Evolutionary conservation across 2,888 invertebrate genomes (phyloP).

Genomic region (Venusia cambrica): DNA sequence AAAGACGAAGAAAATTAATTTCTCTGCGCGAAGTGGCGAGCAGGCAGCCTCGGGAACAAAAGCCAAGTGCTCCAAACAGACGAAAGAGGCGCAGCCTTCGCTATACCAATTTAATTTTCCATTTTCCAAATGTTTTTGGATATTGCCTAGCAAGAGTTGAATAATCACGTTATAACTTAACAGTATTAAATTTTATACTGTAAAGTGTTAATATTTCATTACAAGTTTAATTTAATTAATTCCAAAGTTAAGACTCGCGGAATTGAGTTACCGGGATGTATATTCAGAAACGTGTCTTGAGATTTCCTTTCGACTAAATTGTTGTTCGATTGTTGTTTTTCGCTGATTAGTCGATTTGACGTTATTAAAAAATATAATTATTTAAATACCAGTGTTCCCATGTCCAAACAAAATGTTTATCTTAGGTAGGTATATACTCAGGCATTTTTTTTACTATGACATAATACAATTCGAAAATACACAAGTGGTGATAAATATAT

Average conservation of each 20-base stretch:
- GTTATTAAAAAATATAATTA: no score
- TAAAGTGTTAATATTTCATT: slow-evolving; percentile 82
- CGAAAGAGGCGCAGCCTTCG: slow-evolving; percentile 51
- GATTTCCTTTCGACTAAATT: no score
- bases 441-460: no score
- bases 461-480: no score
- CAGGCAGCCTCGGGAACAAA: slow-evolving; percentile 53
- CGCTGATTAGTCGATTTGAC: no score
- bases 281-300: slow-evolving; percentile 46
- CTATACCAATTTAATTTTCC: slow-evolving; percentile 77
- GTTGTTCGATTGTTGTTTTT: no score
- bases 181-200: slow-evolving; percentile 80
- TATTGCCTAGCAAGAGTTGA: slow-evolving; percentile 71
- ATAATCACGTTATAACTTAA: slow-evolving; percentile 81
- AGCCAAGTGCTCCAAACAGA: slow-evolving; percentile 66
- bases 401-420: no score
- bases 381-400: no score
- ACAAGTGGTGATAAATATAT: no score
- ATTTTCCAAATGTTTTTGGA: slow-evolving; percentile 78
- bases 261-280: slow-evolving; percentile 37
- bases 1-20: slow-evolving; percentile 82
- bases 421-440: no score
- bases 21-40: slow-evolving; percentile 77
- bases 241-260: slow-evolving; percentile 64
- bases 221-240: slow-evolving; percentile 82